Conservation (phyloP, 2,797 vertebrate species). For the Macrochelys suwanniensis region DNA sequence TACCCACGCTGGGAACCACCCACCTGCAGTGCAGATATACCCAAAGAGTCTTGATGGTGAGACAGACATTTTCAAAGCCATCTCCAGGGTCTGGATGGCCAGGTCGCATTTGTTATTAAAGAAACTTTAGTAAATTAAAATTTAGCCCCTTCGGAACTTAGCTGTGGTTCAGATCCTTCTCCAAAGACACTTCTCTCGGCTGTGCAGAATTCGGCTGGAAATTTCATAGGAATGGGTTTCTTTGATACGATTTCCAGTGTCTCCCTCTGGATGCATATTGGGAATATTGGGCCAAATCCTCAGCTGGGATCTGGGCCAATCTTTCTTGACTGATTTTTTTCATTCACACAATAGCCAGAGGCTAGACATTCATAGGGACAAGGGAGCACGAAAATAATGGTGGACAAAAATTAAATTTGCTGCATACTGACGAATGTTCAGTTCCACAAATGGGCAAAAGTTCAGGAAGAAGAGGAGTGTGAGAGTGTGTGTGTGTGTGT, state of each 20-base stretch:
- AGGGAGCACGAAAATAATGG: not conserved
- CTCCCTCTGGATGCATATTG: not conserved
- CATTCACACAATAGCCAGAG: not conserved
- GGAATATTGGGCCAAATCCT: not conserved
- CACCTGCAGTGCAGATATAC: not conserved
- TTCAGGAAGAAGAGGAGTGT: not conserved
- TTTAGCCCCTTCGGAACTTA: not conserved
- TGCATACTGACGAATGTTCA: not conserved
- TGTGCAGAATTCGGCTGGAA: not conserved
- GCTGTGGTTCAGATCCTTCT: not conserved
- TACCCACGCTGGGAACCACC: not conserved
- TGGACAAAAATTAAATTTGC: not conserved
- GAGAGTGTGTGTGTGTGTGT: too few species aligned
- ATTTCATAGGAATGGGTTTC: not conserved
- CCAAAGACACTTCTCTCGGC: not conserved
- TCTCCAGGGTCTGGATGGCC: not conserved
- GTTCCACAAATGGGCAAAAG: not conserved
- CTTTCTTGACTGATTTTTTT: not conserved
- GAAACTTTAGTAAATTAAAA: not conserved
- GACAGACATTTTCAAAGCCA: not conserved
- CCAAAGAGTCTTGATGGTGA: not conserved
- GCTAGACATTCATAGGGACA: not conserved
- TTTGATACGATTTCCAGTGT: not conserved
- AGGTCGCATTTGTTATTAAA: constrained; percentile 10
- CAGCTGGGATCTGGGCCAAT: not conserved